These are phyloP conservation scores for Phorcus lineatus DNA, from an alignment of 2,888 invertebrate genomes.

Conservation along the genomic window DNA sequence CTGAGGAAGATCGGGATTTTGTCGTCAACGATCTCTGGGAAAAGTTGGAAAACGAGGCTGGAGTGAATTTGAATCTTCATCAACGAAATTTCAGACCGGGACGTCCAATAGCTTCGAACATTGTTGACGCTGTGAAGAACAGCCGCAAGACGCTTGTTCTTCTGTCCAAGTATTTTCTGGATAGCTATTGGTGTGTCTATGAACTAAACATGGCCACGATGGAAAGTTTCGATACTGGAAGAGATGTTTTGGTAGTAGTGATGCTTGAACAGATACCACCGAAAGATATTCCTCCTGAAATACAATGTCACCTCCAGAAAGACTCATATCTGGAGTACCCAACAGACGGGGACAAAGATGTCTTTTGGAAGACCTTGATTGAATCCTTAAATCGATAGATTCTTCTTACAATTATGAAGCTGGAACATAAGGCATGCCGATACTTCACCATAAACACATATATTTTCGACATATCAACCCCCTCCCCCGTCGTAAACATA, in stretches of 20 bases:
- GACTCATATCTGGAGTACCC: slow-evolving; percentile 31
- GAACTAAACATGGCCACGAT: slow-evolving; percentile 40
- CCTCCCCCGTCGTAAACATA: too few species aligned
- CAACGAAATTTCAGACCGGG: slow-evolving; percentile 40
- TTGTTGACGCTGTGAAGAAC: slow-evolving; percentile 33
- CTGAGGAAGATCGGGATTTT: slow-evolving; percentile 3
- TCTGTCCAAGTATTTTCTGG: slow-evolving; percentile 32
- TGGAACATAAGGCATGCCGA: too few species aligned
- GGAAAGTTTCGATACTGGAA: slow-evolving; percentile 29
- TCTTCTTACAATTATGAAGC: too few species aligned
- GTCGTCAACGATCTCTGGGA: neutral
- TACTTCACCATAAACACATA: too few species aligned
- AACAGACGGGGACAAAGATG: neutral
- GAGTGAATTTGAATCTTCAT: slow-evolving; percentile 30
- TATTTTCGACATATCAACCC: too few species aligned
- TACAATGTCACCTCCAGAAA: slow-evolving; percentile 10
- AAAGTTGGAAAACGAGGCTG: slow-evolving; percentile 4
- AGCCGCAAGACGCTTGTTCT: slow-evolving; percentile 43
- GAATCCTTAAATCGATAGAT: neutral
- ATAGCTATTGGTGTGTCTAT: slow-evolving; percentile 40
- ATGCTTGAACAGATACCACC: slow-evolving; percentile 24
- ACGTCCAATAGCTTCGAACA: slow-evolving; percentile 35
- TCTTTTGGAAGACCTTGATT: slow-evolving; percentile 19
- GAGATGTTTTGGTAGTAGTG: slow-evolving; percentile 25
- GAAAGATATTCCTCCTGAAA: slow-evolving; percentile 11